phyloP scores from a whole-genome alignment of 2,888 invertebrate species.

The Tanytarsus gracilentus region DNA sequence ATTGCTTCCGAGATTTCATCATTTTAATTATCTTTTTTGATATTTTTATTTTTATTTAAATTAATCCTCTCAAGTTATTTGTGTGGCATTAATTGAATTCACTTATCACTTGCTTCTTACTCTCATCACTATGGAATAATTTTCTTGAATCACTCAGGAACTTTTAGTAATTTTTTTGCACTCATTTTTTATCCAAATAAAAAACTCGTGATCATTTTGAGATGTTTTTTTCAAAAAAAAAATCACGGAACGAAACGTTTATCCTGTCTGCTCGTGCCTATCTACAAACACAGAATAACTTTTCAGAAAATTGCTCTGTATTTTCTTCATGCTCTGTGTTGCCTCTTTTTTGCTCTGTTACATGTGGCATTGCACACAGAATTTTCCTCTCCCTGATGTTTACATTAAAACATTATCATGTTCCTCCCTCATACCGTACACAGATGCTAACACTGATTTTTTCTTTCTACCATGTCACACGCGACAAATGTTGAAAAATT shows the following conservation, averaged over 20 bases:
- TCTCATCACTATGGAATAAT: not conserved
- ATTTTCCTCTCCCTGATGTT: conserved; percentile 3
- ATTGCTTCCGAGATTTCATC: conserved; percentile 24
- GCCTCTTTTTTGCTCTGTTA: conserved; percentile 22
- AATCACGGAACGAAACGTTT: conserved; percentile 25
- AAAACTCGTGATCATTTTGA: too few species aligned
- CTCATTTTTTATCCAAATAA: too few species aligned
- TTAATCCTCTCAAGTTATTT: conserved; percentile 1
- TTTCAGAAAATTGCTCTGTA: conserved; percentile 17
- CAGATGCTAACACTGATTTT: not conserved
- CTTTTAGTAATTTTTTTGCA: too few species aligned
- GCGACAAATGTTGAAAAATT: too few species aligned
- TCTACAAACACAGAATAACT: conserved; percentile 29
- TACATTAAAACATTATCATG: not conserved
- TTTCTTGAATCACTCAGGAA: not conserved
- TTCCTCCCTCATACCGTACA: too few species aligned
- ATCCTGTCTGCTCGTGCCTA: conserved; percentile 28
- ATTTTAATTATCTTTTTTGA: conserved; percentile 4
- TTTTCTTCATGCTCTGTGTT: conserved; percentile 7
- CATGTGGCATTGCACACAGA: conserved; percentile 17
- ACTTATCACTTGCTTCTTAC: not conserved
- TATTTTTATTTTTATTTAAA: not conserved
- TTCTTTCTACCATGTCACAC: not conserved
- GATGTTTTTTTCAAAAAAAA: not conserved
- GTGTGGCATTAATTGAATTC: not conserved